phyloP scores from a whole-genome alignment of 2,888 invertebrate species.

The Penaeus monodon region DNA sequence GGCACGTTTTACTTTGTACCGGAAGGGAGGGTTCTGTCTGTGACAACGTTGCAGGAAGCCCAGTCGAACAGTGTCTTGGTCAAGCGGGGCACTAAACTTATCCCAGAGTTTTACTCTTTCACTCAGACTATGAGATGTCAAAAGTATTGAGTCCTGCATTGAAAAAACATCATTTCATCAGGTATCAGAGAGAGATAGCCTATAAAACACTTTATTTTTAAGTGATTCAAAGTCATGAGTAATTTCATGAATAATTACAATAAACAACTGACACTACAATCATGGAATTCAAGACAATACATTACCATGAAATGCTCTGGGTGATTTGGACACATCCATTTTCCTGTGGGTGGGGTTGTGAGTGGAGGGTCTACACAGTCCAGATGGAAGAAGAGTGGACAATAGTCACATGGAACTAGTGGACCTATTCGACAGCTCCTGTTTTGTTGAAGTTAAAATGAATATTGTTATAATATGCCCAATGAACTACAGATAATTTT shows the following conservation, averaged over 20 bases:
- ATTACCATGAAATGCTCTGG: conserved; percentile 83
- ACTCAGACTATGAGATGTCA: conserved; percentile 85
- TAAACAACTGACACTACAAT: not conserved
- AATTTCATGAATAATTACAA: not conserved
- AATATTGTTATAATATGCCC: no score
- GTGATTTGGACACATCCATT: conserved; percentile 99
- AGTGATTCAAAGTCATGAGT: not conserved
- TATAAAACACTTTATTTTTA: no score
- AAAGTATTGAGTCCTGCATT: conserved; percentile 82
- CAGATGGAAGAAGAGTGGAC: conserved; percentile 88
- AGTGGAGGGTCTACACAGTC: conserved; percentile 95
- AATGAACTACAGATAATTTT: no score
- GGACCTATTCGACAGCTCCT: conserved; percentile 87
- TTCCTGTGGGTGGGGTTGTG: conserved; percentile 83
- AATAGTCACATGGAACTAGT: conserved; percentile 93
- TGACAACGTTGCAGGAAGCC: conserved; percentile 87
- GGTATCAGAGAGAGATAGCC: no score
- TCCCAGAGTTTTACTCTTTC: conserved; percentile 92
- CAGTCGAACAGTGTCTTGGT: conserved; percentile 88
- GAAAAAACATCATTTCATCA: not conserved
- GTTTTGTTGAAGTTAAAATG: conserved; percentile 18
- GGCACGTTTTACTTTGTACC: conserved; percentile 71
- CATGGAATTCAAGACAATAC: no score
- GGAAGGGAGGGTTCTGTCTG: conserved; percentile 81
- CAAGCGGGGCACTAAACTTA: conserved; percentile 80